Base-by-base conservation (phyloP, 1,140 invertebrate species). In the Copidosoma floridanum region DNA sequence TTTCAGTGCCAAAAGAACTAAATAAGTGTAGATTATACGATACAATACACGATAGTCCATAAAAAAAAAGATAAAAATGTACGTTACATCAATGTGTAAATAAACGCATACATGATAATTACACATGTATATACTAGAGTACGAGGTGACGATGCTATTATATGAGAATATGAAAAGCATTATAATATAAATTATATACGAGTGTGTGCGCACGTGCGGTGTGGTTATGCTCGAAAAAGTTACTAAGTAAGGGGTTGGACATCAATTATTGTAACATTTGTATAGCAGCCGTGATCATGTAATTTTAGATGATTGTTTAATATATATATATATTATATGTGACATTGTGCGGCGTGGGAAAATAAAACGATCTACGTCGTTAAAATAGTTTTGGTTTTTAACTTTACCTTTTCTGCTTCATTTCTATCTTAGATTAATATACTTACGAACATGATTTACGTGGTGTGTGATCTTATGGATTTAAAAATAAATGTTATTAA, bases 241-340 rank as follows among this genome's bases (percentile, higher is more conserved):
- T n/a, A n/a, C n/a, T n/a, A n/a, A n/a, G n/a, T n/a, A 6, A 32
- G 68, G 67, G 61, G 64, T 67, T 57, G 66, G 61, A n/a, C n/a
- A n/a, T n/a, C 67, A 63, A 69, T 68, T 71, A 75, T 67, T 75
- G 72, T 75, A 72, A 72, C 73, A 70, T 74, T 74, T 75, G 72
- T 75, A 75, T 74, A 75, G 73, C 64, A 71, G 68, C 71, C 72
- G 69, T 64, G 65, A 71, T 64, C 65, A 65, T 63, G 35, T 74
- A 71, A 71, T 70, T 72, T 71, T 73, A 74, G 70, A 70, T 68
- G 51, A 72, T 67, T 70, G 69, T 68, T 71, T 68, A 68, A 66
- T 56, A 67, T 73, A 75, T 71, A 72, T 67, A 64, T 70, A 57
- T 67, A 68, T 68, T 61, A 63, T 70, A 65, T 57, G 64, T 20